Base-by-base conservation (phyloP, 1,140 invertebrate species). In the Drosophila parabipectinata region DNA sequence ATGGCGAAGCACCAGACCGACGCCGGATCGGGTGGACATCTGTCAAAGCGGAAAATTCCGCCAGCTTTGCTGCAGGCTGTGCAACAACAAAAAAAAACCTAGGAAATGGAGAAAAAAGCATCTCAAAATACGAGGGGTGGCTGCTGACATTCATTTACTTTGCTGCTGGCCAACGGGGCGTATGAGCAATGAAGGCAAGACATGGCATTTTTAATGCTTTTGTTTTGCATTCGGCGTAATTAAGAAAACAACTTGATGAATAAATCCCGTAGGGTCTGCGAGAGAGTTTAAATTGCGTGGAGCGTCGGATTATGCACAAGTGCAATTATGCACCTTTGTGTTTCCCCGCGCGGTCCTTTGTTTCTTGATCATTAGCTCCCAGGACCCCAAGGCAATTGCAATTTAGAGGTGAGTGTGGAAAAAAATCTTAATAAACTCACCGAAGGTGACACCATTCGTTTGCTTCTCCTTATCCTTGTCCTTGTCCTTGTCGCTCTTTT, bases 391-490 rank as follows among this genome's bases (percentile, higher is more conserved):
- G 66, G 55, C 67, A 80, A 76, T 72, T 76, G 61, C 72, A 81
- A 72, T 44, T 50, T 45, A 47, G 3, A 45, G 15, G 15, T 3
- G 8, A 7, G 3, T 7, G 15, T 6, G 7, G 10, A 9, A 15
- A 10, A 15, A 15, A n/a, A 14, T 2, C 15, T 15, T 39, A 12
- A 4, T 24, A n/a, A 1, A 90, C 91, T 91, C 61, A 92, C 91
- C 91, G 62, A 90, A 91, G 71, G 91, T 91, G 9, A 92, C 89
- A 30, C 91, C 91, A 77, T 92, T 92, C 24, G 85, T 92, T 72
- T 92, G 91, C 72, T 91, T 91, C 59, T 91, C 90, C 52, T 91
- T 91, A 52, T 91, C 89, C 78, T 91, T 91, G 60, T 91, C 89
- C 83, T 91, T 89, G 44, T 90, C 88, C 68, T 91, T 89, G 61